These are phyloP conservation scores for Trilocha varians DNA, from an alignment of 2,888 invertebrate species.

Conservation along the genomic window DNA sequence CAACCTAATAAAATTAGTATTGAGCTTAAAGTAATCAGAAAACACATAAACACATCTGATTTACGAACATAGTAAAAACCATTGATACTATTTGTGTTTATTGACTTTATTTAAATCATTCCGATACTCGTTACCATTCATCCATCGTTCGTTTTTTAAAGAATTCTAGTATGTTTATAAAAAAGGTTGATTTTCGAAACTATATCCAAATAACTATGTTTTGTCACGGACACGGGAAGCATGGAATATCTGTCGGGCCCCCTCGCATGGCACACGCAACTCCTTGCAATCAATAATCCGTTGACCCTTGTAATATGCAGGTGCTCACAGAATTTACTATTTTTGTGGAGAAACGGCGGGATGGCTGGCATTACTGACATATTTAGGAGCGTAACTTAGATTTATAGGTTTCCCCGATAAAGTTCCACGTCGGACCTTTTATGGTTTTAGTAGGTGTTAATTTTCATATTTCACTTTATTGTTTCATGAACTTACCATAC, in stretches of 20 bases:
- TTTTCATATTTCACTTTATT: too few species aligned
- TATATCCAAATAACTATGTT: background rate
- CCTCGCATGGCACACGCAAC: conserved; percentile 21
- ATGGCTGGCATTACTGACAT: background rate
- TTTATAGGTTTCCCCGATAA: background rate
- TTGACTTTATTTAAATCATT: too few species aligned
- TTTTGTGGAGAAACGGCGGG: conserved; percentile 3
- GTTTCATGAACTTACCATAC: too few species aligned
- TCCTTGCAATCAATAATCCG: conserved; percentile 34
- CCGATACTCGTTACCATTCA: too few species aligned
- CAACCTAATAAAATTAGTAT: too few species aligned
- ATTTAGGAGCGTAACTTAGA: background rate
- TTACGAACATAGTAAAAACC: too few species aligned
- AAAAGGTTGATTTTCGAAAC: background rate
- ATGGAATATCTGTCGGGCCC: background rate
- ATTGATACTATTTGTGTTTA: too few species aligned
- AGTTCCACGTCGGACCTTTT: background rate
- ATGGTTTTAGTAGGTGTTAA: too few species aligned
- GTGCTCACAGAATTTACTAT: conserved; percentile 12
- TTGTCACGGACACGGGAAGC: background rate
- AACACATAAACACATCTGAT: too few species aligned
- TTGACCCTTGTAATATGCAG: conserved; percentile 32
- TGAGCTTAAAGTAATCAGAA: too few species aligned
- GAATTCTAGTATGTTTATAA: too few species aligned
- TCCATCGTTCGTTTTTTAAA: too few species aligned